A percentile compares a stretch with the other conserved stretches of the same genome.
Conservation (phyloP, 2,113 vertebrate species). For the cattle (Bos taurus) region DNA sequence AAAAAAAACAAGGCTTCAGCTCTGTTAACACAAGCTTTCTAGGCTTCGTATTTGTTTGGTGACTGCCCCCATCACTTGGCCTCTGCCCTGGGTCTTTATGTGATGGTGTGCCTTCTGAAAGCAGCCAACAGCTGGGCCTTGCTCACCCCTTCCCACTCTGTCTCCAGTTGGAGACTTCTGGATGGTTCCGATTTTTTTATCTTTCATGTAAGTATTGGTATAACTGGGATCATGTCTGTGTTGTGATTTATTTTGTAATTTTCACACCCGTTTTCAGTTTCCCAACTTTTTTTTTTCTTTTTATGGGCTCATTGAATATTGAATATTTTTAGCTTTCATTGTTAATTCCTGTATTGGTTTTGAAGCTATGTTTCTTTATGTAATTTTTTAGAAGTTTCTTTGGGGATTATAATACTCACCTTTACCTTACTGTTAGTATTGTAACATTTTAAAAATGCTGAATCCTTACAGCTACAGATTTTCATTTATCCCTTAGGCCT, state of each 20-base stretch:
- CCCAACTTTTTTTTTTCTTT: neutral
- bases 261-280: neutral
- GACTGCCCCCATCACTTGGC: neutral
- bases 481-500: neutral
- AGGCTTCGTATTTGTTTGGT: neutral
- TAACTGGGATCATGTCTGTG: neutral
- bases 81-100: neutral
- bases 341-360: neutral
- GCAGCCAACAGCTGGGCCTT: neutral
- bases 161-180: neutral
- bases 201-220: neutral
- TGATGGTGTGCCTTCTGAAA: neutral
- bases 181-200: neutral
- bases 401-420: neutral
- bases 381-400: neutral
- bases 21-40: neutral
- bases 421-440: neutral
- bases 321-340: neutral
- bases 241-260: neutral
- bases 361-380: neutral
- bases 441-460: neutral
- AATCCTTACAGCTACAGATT: neutral
- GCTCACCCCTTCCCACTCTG: rapidly evolving
- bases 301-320: neutral
- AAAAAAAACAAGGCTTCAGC: neutral